Percentiles rank a stretch among this genome's conserved stretches.
phyloP scores from a whole-genome alignment of 2,888 invertebrate genomes.

The Sminthurinus aureus region DNA sequence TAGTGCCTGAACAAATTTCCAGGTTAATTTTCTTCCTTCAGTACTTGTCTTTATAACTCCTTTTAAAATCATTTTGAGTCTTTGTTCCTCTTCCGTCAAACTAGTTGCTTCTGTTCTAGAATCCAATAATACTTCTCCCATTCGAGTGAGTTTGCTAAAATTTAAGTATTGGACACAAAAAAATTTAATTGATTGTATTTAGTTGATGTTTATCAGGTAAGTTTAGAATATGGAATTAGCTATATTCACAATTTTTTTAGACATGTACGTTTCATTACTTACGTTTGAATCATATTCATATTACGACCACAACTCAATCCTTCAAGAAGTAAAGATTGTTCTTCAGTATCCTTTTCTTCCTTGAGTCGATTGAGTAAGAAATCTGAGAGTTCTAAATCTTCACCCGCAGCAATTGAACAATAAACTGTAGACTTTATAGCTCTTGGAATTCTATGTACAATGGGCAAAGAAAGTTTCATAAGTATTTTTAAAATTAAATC shows the following conservation, averaged over 20 bases:
- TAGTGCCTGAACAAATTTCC: constrained; percentile 20
- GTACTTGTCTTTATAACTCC: constrained; percentile 31
- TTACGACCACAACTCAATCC: constrained; percentile 33
- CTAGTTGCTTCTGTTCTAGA: background rate
- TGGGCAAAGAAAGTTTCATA: no score
- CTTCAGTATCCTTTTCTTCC: constrained; percentile 13
- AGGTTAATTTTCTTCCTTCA: constrained; percentile 20
- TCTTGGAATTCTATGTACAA: constrained; percentile 24
- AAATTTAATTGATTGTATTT: no score
- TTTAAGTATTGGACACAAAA: background rate
- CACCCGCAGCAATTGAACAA: constrained; percentile 24
- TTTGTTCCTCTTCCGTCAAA: constrained; percentile 13
- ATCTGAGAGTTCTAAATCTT: constrained; percentile 11
- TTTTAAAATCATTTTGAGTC: constrained; percentile 16
- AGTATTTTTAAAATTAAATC: no score
- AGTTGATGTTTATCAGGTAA: no score
- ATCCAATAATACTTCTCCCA: constrained; percentile 21
- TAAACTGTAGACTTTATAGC: constrained; percentile 29
- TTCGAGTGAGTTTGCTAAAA: constrained; percentile 23
- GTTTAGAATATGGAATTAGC: background rate
- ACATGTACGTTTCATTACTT: background rate
- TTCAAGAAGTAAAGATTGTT: constrained; percentile 28
- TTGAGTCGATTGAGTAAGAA: constrained; percentile 18
- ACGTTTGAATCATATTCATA: constrained; percentile 32
- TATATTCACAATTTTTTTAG: background rate